Evolutionary conservation across 2,113 vertebrate genomes (phyloP), one percentile per base, ranked within the genome.

Genomic region (Empidonax alnorum): DNA sequence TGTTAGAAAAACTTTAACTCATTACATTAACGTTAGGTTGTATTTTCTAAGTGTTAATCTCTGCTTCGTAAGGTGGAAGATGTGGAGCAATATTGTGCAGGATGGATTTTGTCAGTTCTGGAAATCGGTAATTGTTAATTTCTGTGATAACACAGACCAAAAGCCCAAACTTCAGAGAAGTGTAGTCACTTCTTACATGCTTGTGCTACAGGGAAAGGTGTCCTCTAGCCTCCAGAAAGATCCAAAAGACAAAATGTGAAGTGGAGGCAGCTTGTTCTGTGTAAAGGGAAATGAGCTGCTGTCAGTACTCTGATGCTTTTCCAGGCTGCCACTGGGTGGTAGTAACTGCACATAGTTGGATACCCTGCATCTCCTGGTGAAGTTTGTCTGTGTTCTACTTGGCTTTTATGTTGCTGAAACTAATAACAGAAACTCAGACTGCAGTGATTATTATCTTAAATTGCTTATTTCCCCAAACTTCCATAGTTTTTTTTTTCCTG

Each of bases 321-420:
- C 55, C 23, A 33, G 41, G 7, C 56, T 84, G 58, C 96, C 96
- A 81, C 94, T 97, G 93, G 90, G 92, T 94, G 95, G 94, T 81
- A 39, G 56, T 84, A 88, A 39, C 68, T 35, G 77, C 93, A 30
- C 68, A 11, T 21, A 63, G 44, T 92, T 94, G 8, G 4, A 33
- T 35, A 19, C 4, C 1, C 22, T 49, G 25, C 25, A 22, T 24
- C 22, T 52, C 1, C 1, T 47, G 14, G 8, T 41, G 53, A 82
- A 62, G n/a, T 55, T 89, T 22, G 22, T 67, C 4, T 39, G 1
- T 22, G 5, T 71, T 82, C 35, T 56, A 2, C 42, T 65, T 87
- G 27, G 27, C 25, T 82, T 84, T 87, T 84, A 4, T 41, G 3
- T 52, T 76, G 28, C 21, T 81, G 27, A 59, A 89, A 59, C 14